phyloP scores from a whole-genome alignment of 2,888 invertebrate genomes.

The Homarus gammarus region DNA sequence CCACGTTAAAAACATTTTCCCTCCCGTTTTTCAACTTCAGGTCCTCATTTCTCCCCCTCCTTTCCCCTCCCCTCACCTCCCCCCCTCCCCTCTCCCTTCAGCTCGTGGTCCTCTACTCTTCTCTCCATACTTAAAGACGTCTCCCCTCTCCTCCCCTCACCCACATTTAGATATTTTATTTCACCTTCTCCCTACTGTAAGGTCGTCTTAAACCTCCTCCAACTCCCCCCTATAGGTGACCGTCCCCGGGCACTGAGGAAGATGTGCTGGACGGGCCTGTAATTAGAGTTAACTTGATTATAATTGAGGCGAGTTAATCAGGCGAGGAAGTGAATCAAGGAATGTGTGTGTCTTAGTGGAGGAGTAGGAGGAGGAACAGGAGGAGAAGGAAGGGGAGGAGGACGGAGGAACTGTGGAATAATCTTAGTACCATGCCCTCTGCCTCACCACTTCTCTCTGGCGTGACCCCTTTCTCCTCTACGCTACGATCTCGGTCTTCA shows the following conservation, averaged over 20 bases:
- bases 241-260: constrained; percentile 7
- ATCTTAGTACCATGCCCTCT: neutral
- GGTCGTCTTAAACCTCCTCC: neutral
- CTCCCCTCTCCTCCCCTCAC: constrained; percentile 6
- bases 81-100: neutral
- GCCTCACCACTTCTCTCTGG: constrained; percentile 8
- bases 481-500: neutral
- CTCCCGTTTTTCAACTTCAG: too few species aligned
- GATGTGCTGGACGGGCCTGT: constrained; percentile 25
- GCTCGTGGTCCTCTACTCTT: neutral
- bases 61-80: neutral
- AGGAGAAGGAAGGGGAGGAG: neutral
- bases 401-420: too few species aligned
- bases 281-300: constrained; percentile 31
- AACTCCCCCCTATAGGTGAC: neutral
- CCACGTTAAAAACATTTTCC: too few species aligned
- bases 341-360: neutral
- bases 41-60: too few species aligned
- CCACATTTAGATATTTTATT: neutral
- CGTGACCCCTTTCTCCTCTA: neutral
- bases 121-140: neutral
- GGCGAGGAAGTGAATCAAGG: constrained; percentile 30
- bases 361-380: too few species aligned
- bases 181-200: constrained; percentile 3
- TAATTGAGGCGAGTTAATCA: constrained; percentile 37